phyloP scores from a whole-genome alignment of 2,888 invertebrate genomes.

The Micoletzkya japonica region DNA sequence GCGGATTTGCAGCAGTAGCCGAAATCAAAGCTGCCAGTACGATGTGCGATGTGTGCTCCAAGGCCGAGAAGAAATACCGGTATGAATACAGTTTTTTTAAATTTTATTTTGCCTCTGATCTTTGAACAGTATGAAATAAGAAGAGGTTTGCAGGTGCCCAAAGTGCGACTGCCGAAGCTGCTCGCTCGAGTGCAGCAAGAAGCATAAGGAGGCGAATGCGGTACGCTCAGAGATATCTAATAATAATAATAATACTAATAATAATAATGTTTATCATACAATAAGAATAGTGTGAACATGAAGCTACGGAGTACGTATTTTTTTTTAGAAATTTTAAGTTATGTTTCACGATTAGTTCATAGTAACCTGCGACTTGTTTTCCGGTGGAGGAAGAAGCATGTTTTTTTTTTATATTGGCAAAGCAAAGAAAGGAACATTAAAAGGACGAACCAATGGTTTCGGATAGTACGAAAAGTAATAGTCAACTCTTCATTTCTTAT shows the following conservation, averaged over 20 bases:
- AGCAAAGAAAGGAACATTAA: too few relatives aligned
- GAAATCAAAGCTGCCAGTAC: constrained; percentile 25
- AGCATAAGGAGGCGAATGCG: constrained; percentile 47
- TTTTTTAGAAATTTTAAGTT: neutral
- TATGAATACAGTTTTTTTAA: neutral
- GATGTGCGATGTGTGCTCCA: constrained; percentile 40
- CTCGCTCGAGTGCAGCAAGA: constrained; percentile 51
- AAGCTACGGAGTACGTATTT: neutral
- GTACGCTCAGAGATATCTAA: too few relatives aligned
- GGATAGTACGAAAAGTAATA: too few relatives aligned
- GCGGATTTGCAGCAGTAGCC: constrained; percentile 17
- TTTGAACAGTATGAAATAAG: neutral
- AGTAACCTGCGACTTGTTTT: neutral
- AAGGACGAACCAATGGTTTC: too few relatives aligned
- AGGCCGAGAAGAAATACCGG: constrained; percentile 44
- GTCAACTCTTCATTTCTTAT: too few relatives aligned
- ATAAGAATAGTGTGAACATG: constrained; percentile 10
- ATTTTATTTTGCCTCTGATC: neutral
- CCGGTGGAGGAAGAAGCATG: too few relatives aligned
- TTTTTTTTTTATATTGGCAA: too few relatives aligned
- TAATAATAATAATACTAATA: too few relatives aligned
- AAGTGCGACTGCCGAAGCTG: constrained; percentile 52
- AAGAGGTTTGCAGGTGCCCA: constrained; percentile 47
- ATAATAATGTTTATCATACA: too few relatives aligned
- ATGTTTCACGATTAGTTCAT: neutral